phyloP scores from a whole-genome alignment of 2,888 invertebrate genomes.

The Drosophila leonis region DNA sequence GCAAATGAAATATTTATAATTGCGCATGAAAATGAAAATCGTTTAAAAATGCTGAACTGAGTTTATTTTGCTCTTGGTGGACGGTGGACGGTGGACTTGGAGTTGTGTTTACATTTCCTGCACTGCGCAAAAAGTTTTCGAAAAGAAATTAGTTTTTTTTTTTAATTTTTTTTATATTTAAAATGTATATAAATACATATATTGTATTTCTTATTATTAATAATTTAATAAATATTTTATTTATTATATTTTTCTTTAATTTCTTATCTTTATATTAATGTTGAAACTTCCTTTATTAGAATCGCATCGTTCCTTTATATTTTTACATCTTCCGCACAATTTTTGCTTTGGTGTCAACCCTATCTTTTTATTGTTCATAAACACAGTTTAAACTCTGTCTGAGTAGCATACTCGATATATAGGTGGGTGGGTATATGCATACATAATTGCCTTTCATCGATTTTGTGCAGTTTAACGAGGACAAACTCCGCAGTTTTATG shows the following conservation, averaged over 20 bases:
- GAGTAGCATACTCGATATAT: conserved; percentile 14
- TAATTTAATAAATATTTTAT: neutral
- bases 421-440: conserved; percentile 36
- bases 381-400: neutral
- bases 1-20: conserved; percentile 47
- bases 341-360: neutral
- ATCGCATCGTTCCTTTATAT: neutral
- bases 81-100: too few species aligned
- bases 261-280: neutral
- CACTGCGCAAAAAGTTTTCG: neutral
- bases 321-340: neutral
- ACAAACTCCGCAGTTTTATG: conserved; percentile 54
- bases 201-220: neutral
- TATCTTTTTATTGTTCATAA: conserved; percentile 9
- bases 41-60: conserved; percentile 21
- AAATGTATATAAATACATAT: too few species aligned
- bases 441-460: conserved; percentile 51
- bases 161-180: neutral
- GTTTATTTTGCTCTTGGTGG: conserved; percentile 10
- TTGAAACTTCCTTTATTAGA: neutral
- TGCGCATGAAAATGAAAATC: conserved; percentile 43
- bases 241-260: neutral
- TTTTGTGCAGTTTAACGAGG: conserved; percentile 48
- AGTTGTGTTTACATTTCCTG: conserved; percentile 33
- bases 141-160: neutral